Conservation (phyloP, 1,140 invertebrate species). For the Metopolophium dirhodum region DNA sequence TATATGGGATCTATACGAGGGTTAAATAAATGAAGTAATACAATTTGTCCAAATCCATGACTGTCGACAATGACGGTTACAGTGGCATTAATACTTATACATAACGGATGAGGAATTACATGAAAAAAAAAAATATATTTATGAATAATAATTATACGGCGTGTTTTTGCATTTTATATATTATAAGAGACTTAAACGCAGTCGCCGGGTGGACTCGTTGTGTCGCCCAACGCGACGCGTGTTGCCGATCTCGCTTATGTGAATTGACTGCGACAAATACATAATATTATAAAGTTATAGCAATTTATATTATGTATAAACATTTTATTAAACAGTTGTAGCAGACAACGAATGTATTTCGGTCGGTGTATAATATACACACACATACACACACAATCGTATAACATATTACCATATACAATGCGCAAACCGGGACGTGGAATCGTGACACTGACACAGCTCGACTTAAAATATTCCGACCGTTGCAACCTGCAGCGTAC, state of each 20-base stretch:
- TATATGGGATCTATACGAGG: background rate
- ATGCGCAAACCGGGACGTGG: background rate
- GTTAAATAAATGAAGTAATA: too few relatives aligned
- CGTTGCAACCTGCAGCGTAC: background rate
- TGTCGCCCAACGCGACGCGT: background rate
- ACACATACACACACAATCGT: background rate
- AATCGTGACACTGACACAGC: slow-evolving; percentile 13
- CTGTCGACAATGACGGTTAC: background rate
- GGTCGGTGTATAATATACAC: background rate
- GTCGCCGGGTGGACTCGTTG: background rate
- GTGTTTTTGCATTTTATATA: background rate
- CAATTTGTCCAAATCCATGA: background rate
- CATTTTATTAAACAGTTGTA: background rate
- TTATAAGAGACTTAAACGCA: background rate
- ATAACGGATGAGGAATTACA: background rate
- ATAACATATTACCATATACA: slow-evolving; percentile 10
- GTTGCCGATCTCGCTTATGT: background rate
- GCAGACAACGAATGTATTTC: slow-evolving; percentile 5
- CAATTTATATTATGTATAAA: background rate
- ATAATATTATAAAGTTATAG: background rate
- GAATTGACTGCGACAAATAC: background rate
- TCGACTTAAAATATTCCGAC: slow-evolving; percentile 1
- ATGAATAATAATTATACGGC: background rate
- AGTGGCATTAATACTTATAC: background rate
- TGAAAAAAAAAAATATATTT: background rate